phyloP scores from a whole-genome alignment of 2,113 vertebrate genomes.

The Tonatia bakeri region DNA sequence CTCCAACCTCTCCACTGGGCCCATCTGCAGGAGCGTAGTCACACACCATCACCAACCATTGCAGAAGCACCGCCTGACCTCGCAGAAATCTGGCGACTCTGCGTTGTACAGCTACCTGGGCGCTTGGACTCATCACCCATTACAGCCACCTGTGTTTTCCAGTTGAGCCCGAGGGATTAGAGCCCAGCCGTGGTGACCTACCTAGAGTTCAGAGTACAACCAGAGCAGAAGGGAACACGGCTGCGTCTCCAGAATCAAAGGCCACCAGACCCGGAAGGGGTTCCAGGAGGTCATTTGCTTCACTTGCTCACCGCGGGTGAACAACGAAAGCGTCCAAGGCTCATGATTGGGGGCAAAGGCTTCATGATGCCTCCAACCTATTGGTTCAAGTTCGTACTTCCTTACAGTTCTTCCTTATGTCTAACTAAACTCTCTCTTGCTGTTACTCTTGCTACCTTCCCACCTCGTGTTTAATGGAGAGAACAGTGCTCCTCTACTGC shows the following conservation, averaged over 20 bases:
- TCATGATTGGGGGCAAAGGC: not conserved
- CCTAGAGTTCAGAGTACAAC: slow-evolving; percentile 28
- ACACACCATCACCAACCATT: not conserved
- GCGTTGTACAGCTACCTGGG: not conserved
- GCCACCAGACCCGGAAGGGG: not conserved
- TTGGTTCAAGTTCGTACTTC: not conserved
- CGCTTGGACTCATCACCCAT: not conserved
- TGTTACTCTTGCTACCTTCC: not conserved
- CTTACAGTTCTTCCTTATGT: not conserved
- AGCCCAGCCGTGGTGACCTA: not conserved
- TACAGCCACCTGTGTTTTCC: not conserved
- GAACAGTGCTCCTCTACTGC: not conserved
- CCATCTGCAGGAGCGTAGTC: not conserved
- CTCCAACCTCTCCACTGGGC: not conserved
- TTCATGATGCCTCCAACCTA: not conserved
- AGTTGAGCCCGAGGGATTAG: not conserved
- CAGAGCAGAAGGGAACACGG: not conserved
- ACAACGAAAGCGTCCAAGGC: not conserved
- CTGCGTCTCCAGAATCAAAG: slow-evolving; percentile 38
- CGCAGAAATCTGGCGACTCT: not conserved
- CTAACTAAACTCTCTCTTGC: not conserved
- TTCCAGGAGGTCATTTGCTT: not conserved
- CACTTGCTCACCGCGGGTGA: not conserved
- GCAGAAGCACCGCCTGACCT: not conserved
- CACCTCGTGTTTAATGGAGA: not conserved